Evolutionary conservation across 2,797 vertebrate species (phyloP).

Genomic region (Notoglanidium macrostoma): DNA sequence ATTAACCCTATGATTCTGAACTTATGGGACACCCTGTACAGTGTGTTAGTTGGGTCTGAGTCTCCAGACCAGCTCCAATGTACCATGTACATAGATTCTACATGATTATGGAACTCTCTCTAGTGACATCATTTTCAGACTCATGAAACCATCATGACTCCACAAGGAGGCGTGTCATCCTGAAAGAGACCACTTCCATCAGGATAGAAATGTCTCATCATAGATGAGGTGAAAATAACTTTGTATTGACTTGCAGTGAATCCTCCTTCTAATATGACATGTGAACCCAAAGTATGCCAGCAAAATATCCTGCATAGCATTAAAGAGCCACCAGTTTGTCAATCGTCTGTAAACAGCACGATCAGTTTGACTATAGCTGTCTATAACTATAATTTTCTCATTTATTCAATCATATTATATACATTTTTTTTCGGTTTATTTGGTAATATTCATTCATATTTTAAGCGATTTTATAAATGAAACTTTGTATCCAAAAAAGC

Average conservation of each 20-base stretch:
- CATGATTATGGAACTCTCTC: not conserved
- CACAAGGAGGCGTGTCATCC: not conserved
- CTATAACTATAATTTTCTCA: not conserved
- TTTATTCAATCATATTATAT: not conserved
- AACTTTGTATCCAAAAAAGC: not conserved
- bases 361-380: not conserved
- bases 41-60: not conserved
- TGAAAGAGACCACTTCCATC: not conserved
- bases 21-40: not conserved
- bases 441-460: not conserved
- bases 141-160: not conserved
- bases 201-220: not conserved
- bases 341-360: not conserved
- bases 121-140: not conserved
- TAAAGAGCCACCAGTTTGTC: not conserved
- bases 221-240: not conserved
- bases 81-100: not conserved
- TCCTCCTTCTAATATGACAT: not conserved
- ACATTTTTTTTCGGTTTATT: not conserved
- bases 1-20: not conserved
- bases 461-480: not conserved
- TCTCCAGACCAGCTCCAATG: not conserved
- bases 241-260: not conserved
- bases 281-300: not conserved
- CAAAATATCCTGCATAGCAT: not conserved